These are phyloP conservation scores for Scartelaos histophorus DNA, from an alignment of 2,113 vertebrate genomes.

Conservation along the genomic window DNA sequence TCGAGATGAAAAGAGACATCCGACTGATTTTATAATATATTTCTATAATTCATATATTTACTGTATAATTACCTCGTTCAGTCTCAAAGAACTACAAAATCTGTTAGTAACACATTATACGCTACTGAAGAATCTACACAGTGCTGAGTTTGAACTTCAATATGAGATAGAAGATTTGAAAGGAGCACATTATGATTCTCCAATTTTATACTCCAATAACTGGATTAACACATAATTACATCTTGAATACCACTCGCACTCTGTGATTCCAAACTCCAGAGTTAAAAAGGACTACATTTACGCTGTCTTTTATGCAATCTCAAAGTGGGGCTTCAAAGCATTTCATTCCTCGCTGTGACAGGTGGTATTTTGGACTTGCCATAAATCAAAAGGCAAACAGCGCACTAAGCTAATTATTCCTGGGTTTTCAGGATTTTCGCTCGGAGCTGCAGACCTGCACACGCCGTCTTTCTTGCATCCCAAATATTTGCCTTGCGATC, in stretches of 20 bases:
- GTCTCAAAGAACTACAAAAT: too few relatives aligned
- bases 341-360: slow-evolving; percentile 55
- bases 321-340: slow-evolving; percentile 30
- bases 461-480: slow-evolving; percentile 51
- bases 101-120: neutral
- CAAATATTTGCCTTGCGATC: slow-evolving; percentile 74
- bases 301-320: slow-evolving; percentile 38
- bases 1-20: neutral
- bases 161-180: neutral
- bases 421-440: slow-evolving; percentile 59
- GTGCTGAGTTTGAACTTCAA: neutral
- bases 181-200: neutral
- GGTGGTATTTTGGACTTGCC: slow-evolving; percentile 53
- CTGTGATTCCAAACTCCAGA: slow-evolving; percentile 16
- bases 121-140: too few relatives aligned
- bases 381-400: slow-evolving; percentile 70
- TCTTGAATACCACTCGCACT: neutral
- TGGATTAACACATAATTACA: slow-evolving; percentile 7
- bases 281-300: slow-evolving; percentile 14
- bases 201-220: neutral
- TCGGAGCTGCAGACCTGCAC: slow-evolving; percentile 50
- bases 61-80: neutral
- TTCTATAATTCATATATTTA: neutral
- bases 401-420: slow-evolving; percentile 67
- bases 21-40: too few relatives aligned